phyloP scores from a whole-genome alignment of 1,140 invertebrate genomes.

The Aethina tumida region DNA sequence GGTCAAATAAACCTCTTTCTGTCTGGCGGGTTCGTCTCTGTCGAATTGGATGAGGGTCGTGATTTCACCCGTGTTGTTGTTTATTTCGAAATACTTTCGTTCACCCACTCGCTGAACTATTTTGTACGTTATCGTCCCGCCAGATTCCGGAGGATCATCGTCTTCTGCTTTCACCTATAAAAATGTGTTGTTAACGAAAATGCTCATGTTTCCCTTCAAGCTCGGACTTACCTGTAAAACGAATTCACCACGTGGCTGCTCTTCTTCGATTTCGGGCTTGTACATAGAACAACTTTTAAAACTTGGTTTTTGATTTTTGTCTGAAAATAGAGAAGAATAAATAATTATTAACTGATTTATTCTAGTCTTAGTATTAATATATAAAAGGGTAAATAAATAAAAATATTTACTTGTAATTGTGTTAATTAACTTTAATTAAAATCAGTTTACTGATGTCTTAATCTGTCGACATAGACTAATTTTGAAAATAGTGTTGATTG shows the following conservation, averaged over 20 bases:
- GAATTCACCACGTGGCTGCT: constrained; percentile 46
- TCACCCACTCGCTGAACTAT: constrained; percentile 58
- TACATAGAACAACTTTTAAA: constrained; percentile 64
- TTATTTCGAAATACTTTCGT: constrained; percentile 68
- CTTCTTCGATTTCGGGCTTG: constrained; percentile 56
- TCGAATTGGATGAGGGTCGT: constrained; percentile 65
- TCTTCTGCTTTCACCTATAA: constrained; percentile 42
- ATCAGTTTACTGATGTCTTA: too few relatives aligned
- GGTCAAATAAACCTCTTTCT: constrained; percentile 72
- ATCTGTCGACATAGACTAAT: too few relatives aligned
- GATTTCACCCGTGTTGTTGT: constrained; percentile 62
- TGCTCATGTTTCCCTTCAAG: constrained; percentile 5
- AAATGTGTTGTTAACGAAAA: too few relatives aligned
- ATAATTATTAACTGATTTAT: too few relatives aligned
- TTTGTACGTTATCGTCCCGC: constrained; percentile 70
- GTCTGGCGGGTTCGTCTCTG: constrained; percentile 73
- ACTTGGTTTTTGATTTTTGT: constrained; percentile 63
- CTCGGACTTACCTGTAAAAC: constrained; percentile 54
- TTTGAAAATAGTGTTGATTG: too few relatives aligned
- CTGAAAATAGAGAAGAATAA: too few relatives aligned
- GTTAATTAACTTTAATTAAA: too few relatives aligned
- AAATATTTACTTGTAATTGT: too few relatives aligned
- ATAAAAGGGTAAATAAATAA: too few relatives aligned
- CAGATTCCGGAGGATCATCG: constrained; percentile 57
- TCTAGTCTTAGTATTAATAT: too few relatives aligned